These are phyloP conservation scores for Notolabrus celidotus DNA, from an alignment of 2,797 vertebrate genomes.

Conservation along the genomic window DNA sequence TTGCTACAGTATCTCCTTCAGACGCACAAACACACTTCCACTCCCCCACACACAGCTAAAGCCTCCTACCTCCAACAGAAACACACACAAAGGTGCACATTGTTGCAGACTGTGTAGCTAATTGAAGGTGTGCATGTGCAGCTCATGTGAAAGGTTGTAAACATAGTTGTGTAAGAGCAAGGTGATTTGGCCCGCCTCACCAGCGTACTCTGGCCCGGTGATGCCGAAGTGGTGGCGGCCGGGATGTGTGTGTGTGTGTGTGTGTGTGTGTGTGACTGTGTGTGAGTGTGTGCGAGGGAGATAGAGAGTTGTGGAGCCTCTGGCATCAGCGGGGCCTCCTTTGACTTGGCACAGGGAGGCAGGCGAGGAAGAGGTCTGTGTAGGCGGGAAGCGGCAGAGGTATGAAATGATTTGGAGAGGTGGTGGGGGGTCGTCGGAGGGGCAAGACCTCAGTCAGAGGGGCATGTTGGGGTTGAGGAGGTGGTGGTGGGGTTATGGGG, in stretches of 20 bases:
- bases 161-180: conserved; percentile 63
- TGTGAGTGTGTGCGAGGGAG: conserved; percentile 61
- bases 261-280: conserved; percentile 48
- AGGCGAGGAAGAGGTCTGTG: conserved; percentile 63
- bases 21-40: conserved; percentile 58
- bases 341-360: conserved; percentile 74
- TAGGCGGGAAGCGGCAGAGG: conserved; percentile 73
- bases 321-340: conserved; percentile 70
- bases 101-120: conserved; percentile 55
- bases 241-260: conserved; percentile 40
- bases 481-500: not conserved
- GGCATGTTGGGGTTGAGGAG: conserved; percentile 34
- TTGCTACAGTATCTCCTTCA: conserved; percentile 60
- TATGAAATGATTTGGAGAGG: conserved; percentile 64
- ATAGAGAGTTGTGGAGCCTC: conserved; percentile 69
- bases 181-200: conserved; percentile 52
- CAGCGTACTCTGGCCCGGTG: conserved; percentile 60
- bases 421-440: conserved; percentile 11
- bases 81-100: conserved; percentile 52
- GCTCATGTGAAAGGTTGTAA: conserved; percentile 56
- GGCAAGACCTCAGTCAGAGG: conserved; percentile 15
- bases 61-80: conserved; percentile 42
- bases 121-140: conserved; percentile 55
- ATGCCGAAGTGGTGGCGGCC: conserved; percentile 69
- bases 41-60: conserved; percentile 60